phyloP scores from a whole-genome alignment of 2,888 invertebrate species.

The Dynastes tityus region DNA sequence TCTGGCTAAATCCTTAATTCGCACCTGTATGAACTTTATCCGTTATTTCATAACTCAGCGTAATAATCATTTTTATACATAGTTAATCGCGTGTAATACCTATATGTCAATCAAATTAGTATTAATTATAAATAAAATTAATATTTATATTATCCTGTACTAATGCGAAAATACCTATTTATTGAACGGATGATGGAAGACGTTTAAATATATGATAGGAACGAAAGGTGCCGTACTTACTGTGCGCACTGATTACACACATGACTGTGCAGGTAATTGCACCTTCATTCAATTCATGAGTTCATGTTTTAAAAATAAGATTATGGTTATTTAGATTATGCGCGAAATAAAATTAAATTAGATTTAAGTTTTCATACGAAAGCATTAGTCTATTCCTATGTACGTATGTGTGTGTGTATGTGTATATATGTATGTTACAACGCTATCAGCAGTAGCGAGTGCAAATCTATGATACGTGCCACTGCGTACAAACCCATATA shows the following conservation, averaged over 20 bases:
- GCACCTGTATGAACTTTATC: slow-evolving; percentile 22
- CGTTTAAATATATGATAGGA: neutral
- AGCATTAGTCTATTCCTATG: neutral
- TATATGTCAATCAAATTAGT: slow-evolving; percentile 25
- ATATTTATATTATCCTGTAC: slow-evolving; percentile 16
- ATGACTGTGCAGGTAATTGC: neutral
- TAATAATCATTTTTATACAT: slow-evolving; percentile 25
- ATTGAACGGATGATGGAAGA: slow-evolving; percentile 5
- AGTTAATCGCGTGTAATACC: slow-evolving; percentile 6
- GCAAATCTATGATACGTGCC: too few relatives aligned
- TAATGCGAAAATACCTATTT: slow-evolving; percentile 18
- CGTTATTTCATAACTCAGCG: slow-evolving; percentile 13
- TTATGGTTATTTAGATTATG: neutral
- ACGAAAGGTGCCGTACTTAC: slow-evolving; percentile 5
- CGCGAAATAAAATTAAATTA: neutral
- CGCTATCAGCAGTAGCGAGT: too few relatives aligned
- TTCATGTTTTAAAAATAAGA: slow-evolving; percentile 1
- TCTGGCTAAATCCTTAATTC: slow-evolving; percentile 21
- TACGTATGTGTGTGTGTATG: neutral
- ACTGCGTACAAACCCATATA: too few relatives aligned
- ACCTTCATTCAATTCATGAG: neutral
- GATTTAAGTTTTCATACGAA: neutral
- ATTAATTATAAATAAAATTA: slow-evolving; percentile 1
- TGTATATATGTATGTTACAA: neutral
- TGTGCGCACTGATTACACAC: neutral